Conservation (phyloP, 23 tunicate species). For the Ciona savignyi region DNA sequence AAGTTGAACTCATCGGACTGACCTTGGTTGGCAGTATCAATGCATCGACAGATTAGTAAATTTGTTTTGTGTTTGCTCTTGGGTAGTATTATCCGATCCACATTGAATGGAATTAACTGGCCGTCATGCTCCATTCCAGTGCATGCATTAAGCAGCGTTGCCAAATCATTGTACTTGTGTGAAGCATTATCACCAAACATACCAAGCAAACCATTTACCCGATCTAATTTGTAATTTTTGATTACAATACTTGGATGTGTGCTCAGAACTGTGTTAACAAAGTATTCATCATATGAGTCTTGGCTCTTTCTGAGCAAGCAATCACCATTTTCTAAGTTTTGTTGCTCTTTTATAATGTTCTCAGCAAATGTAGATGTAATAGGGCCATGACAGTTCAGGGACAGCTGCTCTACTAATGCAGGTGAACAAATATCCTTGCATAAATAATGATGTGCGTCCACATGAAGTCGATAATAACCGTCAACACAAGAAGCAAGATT, state of each 20-base stretch:
- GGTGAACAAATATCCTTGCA: slow-evolving; percentile 46
- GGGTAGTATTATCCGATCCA: slow-evolving; percentile 30
- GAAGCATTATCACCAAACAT: slow-evolving; percentile 54
- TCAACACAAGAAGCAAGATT: slow-evolving; percentile 78
- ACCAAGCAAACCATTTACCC: slow-evolving; percentile 33
- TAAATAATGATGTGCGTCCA: slow-evolving; percentile 71
- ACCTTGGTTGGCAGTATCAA: slow-evolving; percentile 11
- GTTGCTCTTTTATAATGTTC: slow-evolving; percentile 10
- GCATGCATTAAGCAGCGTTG: slow-evolving; percentile 38
- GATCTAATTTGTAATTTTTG: slow-evolving; percentile 66
- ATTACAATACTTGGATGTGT: slow-evolving; percentile 18
- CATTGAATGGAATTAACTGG: slow-evolving; percentile 37
- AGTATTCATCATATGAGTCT: slow-evolving; percentile 67
- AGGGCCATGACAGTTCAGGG: slow-evolving; percentile 60
- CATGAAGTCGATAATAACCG: slow-evolving; percentile 67
- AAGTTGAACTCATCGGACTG: not conserved
- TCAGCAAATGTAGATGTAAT: slow-evolving; percentile 49
- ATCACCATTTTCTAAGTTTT: slow-evolving; percentile 24
- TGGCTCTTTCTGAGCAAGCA: slow-evolving; percentile 62
- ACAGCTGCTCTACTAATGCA: slow-evolving; percentile 19
- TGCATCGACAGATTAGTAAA: slow-evolving; percentile 29
- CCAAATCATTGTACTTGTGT: slow-evolving; percentile 18
- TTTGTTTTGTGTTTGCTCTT: slow-evolving; percentile 32
- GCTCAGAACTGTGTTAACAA: slow-evolving; percentile 41
- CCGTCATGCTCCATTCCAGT: slow-evolving; percentile 22